A percentile compares a stretch with the other conserved stretches of the same genome.
These are phyloP conservation scores for Salticus scenicus DNA, from an alignment of 2,888 invertebrate genomes.

Conservation along the genomic window DNA sequence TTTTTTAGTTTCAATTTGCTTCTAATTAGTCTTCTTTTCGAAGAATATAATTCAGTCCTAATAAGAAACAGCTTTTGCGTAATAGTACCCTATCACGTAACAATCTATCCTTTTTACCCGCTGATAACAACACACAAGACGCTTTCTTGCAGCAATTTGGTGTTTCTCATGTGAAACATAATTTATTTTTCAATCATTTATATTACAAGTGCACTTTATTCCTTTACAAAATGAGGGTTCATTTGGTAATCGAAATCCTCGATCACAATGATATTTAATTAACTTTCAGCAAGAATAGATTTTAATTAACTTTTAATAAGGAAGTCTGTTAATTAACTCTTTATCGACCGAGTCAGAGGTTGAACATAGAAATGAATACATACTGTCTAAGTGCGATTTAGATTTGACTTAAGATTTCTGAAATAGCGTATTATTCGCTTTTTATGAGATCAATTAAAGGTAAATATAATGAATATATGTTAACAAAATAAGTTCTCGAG, in stretches of 20 bases:
- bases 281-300: constrained; percentile 19
- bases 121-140: not conserved
- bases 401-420: constrained; percentile 5
- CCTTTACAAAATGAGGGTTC: constrained; percentile 9
- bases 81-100: not conserved
- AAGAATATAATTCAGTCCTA: too few relatives aligned
- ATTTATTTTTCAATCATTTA: constrained; percentile 17
- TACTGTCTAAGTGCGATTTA: constrained; percentile 19
- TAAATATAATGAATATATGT: constrained; percentile 15
- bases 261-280: constrained; percentile 19
- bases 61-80: too few relatives aligned
- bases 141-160: not conserved
- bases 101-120: not conserved
- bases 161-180: not conserved
- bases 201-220: constrained; percentile 12
- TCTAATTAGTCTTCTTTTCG: too few relatives aligned
- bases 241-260: constrained; percentile 15
- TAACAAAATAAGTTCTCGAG: constrained; percentile 6
- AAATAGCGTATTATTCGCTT: constrained; percentile 15
- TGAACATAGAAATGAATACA: constrained; percentile 1
- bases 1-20: too few relatives aligned
- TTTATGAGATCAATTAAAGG: constrained; percentile 12
- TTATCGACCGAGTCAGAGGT: not conserved
- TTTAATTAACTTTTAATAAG: constrained; percentile 19
- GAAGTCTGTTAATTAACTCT: constrained; percentile 19